Evolutionary conservation across 2,888 invertebrate genomes (phyloP), one percentile per base, ranked within the genome.

Genomic region (Macaria notata): DNA sequence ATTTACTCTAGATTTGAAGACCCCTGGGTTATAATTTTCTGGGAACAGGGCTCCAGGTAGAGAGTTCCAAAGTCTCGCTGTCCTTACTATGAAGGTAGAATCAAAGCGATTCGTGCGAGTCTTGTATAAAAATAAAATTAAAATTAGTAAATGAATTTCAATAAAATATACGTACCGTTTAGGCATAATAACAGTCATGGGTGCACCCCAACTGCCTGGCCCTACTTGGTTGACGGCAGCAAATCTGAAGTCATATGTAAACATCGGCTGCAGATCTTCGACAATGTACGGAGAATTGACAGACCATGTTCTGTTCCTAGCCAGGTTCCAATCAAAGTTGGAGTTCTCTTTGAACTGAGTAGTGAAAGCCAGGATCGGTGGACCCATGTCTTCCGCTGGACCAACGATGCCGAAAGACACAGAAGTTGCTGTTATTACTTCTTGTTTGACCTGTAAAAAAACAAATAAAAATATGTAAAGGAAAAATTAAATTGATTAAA

Each of bases 141-240:
- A 36, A 36, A 7, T 36, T 36, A 5, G 36, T 36, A 36, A 5
- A 5, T 7, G 36, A 36, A 36, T 5, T 36, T 36, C n/a, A n/a
- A n/a, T n/a, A n/a, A n/a, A n/a, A n/a, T n/a, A n/a, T n/a, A n/a
- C n/a, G n/a, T n/a, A 92, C 92, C 93, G 93, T 71, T 93, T 94
- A 0, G 96, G 96, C 92, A 97, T 98, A 30, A 93, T 93, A 68
- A 95, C 94, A 3, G 92, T 89, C 45, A 93, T 81, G 42, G 93
- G 89, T 29, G 93, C 92, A 31, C 94, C 94, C 95, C 95, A 98
- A 9, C 93, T 92, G 6, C 97, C 96, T 19, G 94, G 84, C 0
- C 98, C 98, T 0, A 97, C 97, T 71, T 95, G 95, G 84, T 97
- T 98, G 56, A 94, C 92, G 3, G 97, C 97, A 9, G 96, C 95